phyloP scores from a whole-genome alignment of 2,888 invertebrate genomes.

The Mylabris sibirica region DNA sequence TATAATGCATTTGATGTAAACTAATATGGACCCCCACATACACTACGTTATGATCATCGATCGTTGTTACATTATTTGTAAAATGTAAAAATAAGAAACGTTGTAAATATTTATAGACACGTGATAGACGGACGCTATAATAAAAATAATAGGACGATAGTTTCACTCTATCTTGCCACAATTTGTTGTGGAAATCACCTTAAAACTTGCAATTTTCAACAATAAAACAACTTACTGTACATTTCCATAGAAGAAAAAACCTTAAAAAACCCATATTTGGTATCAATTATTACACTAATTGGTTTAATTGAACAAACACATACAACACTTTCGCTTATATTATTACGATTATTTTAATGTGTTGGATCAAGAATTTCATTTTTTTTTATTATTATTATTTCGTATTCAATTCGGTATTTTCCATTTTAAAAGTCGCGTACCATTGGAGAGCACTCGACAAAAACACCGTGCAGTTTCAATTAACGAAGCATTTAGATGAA shows the following conservation, averaged over 20 bases:
- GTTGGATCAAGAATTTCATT: background rate
- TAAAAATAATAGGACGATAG: background rate
- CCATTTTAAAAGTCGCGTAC: constrained; percentile 41
- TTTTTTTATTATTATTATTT: background rate
- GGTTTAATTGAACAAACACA: background rate
- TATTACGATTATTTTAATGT: background rate
- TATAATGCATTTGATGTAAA: background rate
- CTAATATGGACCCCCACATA: constrained; percentile 2
- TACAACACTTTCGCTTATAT: background rate
- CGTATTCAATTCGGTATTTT: constrained; percentile 29
- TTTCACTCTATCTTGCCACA: background rate
- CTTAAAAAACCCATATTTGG: background rate
- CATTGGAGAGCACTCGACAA: constrained; percentile 45
- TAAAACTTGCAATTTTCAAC: background rate
- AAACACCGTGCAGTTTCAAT: constrained; percentile 52
- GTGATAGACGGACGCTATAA: background rate
- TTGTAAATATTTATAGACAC: constrained; percentile 9
- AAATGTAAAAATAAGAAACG: background rate
- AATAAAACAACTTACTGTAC: too few relatives aligned
- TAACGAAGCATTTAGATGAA: constrained; percentile 48
- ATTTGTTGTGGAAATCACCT: background rate
- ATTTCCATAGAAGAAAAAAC: background rate
- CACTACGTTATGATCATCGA: background rate
- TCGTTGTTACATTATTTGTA: background rate
- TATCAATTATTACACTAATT: constrained; percentile 3